These are phyloP conservation scores for Cyclophora albipunctata DNA, from an alignment of 2,888 invertebrate species.

Conservation along the genomic window DNA sequence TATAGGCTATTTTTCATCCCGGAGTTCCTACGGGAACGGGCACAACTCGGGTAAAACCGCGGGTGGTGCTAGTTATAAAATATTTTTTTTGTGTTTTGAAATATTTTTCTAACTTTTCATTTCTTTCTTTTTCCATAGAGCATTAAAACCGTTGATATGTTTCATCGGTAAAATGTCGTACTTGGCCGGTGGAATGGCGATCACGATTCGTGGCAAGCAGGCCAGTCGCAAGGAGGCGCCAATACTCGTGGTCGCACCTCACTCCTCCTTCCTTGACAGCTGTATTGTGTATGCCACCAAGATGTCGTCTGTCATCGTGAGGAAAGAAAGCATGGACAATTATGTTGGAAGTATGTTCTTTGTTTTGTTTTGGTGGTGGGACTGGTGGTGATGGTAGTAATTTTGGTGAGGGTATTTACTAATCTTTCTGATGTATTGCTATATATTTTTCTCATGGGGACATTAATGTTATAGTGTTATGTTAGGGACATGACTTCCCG, in stretches of 20 bases:
- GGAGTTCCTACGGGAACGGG: too few relatives aligned
- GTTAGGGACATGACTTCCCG: background rate
- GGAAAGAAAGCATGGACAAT: conserved; percentile 87
- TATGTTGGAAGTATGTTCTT: conserved; percentile 89
- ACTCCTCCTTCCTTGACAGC: conserved; percentile 92
- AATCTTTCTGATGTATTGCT: conserved; percentile 2
- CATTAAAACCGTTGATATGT: conserved; percentile 80
- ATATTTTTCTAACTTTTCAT: too few relatives aligned
- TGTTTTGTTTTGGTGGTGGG: conserved; percentile 32
- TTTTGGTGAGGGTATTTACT: conserved; percentile 17
- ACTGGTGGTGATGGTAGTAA: too few relatives aligned
- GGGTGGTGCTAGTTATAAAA: too few relatives aligned
- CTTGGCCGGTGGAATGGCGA: conserved; percentile 85
- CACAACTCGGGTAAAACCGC: too few relatives aligned
- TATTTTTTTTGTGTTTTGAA: too few relatives aligned
- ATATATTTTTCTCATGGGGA: background rate
- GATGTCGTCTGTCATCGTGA: conserved; percentile 89
- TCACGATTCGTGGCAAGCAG: conserved; percentile 84
- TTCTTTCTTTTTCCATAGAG: conserved; percentile 45
- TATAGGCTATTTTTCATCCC: too few relatives aligned
- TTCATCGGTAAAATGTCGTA: conserved; percentile 84
- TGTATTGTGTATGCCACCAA: conserved; percentile 88
- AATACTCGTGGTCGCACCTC: conserved; percentile 90
- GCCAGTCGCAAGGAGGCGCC: conserved; percentile 87
- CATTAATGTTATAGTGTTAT: background rate